Base-by-base conservation (phyloP, 2,888 invertebrate genomes). In the Conus canariensis region DNA sequence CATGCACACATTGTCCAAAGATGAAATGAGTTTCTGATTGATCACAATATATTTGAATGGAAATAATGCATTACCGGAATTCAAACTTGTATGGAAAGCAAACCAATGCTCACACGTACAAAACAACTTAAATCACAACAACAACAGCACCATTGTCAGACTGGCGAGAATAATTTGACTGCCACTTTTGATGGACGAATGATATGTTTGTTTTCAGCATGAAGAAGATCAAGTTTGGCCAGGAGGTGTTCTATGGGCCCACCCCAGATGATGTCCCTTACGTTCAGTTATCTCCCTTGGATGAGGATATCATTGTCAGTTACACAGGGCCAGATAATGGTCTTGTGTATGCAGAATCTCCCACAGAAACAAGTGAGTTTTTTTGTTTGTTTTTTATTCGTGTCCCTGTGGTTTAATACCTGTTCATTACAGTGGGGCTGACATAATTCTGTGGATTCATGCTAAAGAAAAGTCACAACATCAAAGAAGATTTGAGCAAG, bases 311-410 rank as follows among this genome's bases (percentile, higher is more conserved):
- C 88, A 97, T 97, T 90, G 97, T 98, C 16, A 97, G 98, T 90
- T 97, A 97, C 94, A 98, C 98, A 0, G 98, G 98, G 14, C 98
- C 98, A 0, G 98, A 98, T 94, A 98, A 97, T 90, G 98, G 98
- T 1, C 97, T 98, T 7, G 97, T 98, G 0, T 97, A 97, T 87
- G 98, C 98, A n/a, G 92, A 93, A 64, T 89, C 90, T 7, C 45
- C 90, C 25, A 56, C 90, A 45, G 93, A 92, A 82, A 91, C 91
- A 60, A 91, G 93, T 93, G 74, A 89, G 88, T 77, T 10, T 30
- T 10, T 83, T 7, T 45, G 2, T 45, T 45, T 45, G 4, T 45
- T 45, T 45, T 45, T 45, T 45, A 45, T 45, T 45, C 45, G 1
- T 45, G 45, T 45, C 4, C 45, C 45, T 4, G n/a, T 59, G 45